Percentiles rank a stretch among this genome's conserved stretches.
Evolutionary conservation across 1,140 invertebrate species (phyloP).

Genomic region (Ceratina calcarata): DNA sequence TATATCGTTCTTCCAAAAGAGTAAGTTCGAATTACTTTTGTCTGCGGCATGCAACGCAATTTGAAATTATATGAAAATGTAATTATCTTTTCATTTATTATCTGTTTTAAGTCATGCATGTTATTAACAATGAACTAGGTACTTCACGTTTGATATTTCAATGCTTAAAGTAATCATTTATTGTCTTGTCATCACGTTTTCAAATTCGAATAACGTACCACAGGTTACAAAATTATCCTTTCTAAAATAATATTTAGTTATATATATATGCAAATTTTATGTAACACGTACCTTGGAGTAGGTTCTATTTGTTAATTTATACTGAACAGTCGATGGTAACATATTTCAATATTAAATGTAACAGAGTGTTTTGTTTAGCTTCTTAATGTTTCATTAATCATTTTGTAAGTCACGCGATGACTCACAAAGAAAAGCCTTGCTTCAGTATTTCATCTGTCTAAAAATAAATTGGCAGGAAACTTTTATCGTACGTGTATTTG

Average conservation of each 20-base stretch:
- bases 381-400: not conserved
- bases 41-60: not conserved
- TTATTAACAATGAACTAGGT: not conserved
- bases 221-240: not conserved
- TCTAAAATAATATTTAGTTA: not conserved
- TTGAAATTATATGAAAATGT: not conserved
- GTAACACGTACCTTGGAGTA: not conserved
- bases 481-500: not conserved
- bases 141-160: not conserved
- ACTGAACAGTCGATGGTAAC: not conserved
- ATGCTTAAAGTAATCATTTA: not conserved
- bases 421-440: slow-evolving; percentile 11
- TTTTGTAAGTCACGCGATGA: not conserved
- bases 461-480: slow-evolving; percentile 32
- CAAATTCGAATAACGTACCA: too few relatives aligned
- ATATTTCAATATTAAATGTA: not conserved
- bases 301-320: slow-evolving; percentile 7
- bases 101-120: not conserved
- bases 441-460: slow-evolving; percentile 8
- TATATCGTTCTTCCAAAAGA: slow-evolving; percentile 75
- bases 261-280: not conserved
- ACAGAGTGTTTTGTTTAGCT: not conserved
- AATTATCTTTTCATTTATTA: not conserved
- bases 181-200: too few relatives aligned
- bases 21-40: slow-evolving; percentile 65